Conservation (phyloP, 2,888 invertebrate species). For the Malachius bipustulatus region DNA sequence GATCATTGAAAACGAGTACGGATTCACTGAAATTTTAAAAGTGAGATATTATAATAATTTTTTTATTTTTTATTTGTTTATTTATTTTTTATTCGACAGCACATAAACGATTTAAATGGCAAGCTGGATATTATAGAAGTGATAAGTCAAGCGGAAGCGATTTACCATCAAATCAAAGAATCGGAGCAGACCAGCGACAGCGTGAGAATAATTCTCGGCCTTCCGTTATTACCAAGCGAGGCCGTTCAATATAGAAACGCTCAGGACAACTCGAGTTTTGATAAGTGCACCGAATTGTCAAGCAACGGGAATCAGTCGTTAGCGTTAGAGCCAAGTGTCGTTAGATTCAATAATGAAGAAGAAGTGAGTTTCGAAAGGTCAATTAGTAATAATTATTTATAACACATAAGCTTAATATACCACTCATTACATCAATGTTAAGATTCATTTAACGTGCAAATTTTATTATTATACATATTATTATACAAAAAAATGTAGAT, state of each 20-base stretch:
- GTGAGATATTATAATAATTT: constrained; percentile 40
- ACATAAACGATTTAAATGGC: constrained; percentile 89
- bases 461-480: no score
- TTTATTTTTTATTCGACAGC: constrained; percentile 51
- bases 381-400: constrained; percentile 44
- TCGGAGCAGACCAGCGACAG: constrained; percentile 59
- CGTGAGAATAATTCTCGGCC: constrained; percentile 59
- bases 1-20: constrained; percentile 84
- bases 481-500: no score
- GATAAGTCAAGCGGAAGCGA: constrained; percentile 80
- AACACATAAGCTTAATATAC: no score
- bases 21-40: constrained; percentile 92
- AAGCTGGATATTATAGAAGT: constrained; percentile 73
- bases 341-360: constrained; percentile 33
- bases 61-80: no score
- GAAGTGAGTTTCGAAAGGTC: constrained; percentile 49
- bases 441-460: no score
- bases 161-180: constrained; percentile 74
- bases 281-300: constrained; percentile 21
- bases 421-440: no score
- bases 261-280: constrained; percentile 21
- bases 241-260: constrained; percentile 12
- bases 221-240: constrained; percentile 30
- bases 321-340: constrained; percentile 24
- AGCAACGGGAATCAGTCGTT: constrained; percentile 25